Base-by-base conservation (phyloP, 2,888 invertebrate genomes). In the Campoplex capitator region DNA sequence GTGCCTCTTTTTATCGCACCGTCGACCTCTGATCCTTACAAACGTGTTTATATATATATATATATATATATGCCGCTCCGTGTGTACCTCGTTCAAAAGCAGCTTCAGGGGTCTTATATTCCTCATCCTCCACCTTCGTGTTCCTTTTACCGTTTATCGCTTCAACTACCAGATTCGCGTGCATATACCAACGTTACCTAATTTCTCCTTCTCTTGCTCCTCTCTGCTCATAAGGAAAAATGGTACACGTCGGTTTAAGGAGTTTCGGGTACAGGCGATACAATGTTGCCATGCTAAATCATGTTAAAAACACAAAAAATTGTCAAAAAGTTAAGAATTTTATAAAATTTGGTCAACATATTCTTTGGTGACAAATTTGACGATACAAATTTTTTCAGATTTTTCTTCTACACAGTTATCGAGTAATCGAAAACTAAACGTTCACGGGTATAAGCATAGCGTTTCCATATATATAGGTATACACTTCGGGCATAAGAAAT, bases 121-220 rank as follows among this genome's bases (percentile, higher is more conserved):
- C 73, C 51, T 71, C 77, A 58, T 83, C 65, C 80, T 73, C 75
- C 45, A 56, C 54, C 71, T 23, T 35, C 80, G 28, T 56, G 75
- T 80, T 80, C 45, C 84, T 58, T 76, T 75, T 80, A 58, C 42
- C 70, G 75, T 70, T 80, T 84, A 84, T 80, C 80, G 83, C 78
- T 56, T 67, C 38, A 48, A 83, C 83, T 42, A 70, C 74, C 23
- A 84, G 74, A 84, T 84, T 84, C 80, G 80, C 76, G 76, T 76
- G 80, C 80, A 70, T 51, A 70, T 51, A 68, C 56, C 13, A 65
- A 70, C 74, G 58, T 84, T 79, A 70, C 28, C 58, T 51, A 68
- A 68, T 13, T 45, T n/a, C 76, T 42, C 13, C 28, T 58, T 7
- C 62, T 62, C 16, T 32, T 32, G 23, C 23, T 32, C 32, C 32